These are phyloP conservation scores for Coleophora flavipennella DNA, from an alignment of 2,888 invertebrate species.

Conservation along the genomic window DNA sequence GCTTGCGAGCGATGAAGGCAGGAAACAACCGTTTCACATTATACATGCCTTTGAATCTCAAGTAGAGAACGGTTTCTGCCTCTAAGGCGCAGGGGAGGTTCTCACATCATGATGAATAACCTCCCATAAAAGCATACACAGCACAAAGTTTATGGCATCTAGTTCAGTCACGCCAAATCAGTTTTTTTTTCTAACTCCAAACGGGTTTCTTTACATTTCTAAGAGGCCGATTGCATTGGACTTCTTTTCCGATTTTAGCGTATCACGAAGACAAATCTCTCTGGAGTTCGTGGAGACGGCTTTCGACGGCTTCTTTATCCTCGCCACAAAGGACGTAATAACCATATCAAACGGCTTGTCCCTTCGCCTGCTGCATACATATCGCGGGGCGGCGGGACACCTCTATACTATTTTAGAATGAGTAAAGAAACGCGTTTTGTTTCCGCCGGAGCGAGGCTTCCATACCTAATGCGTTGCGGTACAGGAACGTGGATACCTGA, in stretches of 20 bases:
- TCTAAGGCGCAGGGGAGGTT: not conserved
- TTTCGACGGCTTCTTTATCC: conserved; percentile 57
- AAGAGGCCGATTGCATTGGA: conserved; percentile 35
- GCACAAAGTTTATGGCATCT: conserved; percentile 38
- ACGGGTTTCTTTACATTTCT: conserved; percentile 63
- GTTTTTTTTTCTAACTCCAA: conserved; percentile 35
- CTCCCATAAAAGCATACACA: conserved; percentile 21
- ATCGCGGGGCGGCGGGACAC: conserved; percentile 38
- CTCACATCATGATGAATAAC: conserved; percentile 32
- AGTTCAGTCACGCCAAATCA: conserved; percentile 52
- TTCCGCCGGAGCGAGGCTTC: conserved; percentile 47
- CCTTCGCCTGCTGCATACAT: conserved; percentile 65
- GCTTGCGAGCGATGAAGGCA: not conserved
- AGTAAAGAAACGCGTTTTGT: conserved; percentile 64
- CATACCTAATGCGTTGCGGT: conserved; percentile 49
- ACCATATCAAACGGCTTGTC: conserved; percentile 71
- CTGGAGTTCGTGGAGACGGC: conserved; percentile 36
- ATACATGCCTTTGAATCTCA: too few relatives aligned
- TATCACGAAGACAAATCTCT: conserved; percentile 66
- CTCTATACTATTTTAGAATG: conserved; percentile 58
- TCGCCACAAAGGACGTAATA: conserved; percentile 67
- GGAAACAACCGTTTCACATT: not conserved
- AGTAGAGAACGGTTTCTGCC: too few relatives aligned
- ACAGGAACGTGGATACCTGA: conserved; percentile 40
- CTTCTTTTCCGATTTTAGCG: conserved; percentile 57